These are phyloP conservation scores for Drosophila saltans DNA, from an alignment of 1,140 invertebrate species.

Conservation along the genomic window DNA sequence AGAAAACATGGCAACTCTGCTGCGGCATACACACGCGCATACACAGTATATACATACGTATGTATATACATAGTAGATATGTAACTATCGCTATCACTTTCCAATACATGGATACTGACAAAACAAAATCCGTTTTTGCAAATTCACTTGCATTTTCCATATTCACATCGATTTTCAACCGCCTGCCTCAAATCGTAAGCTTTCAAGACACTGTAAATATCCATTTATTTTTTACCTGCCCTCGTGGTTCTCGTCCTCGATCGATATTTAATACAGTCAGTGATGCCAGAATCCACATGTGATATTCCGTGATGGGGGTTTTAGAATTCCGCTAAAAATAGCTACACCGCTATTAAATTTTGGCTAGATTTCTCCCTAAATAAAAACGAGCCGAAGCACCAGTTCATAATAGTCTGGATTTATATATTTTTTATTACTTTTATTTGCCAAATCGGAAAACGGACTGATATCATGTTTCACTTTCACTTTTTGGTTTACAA, in stretches of 20 bases:
- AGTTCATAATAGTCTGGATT: not conserved
- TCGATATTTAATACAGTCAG: slow-evolving; percentile 8
- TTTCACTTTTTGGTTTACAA: too few relatives aligned
- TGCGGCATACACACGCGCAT: not conserved
- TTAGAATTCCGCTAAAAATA: not conserved
- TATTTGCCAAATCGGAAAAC: too few relatives aligned
- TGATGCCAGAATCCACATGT: slow-evolving; percentile 6
- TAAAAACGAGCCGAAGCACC: not conserved
- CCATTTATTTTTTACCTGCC: slow-evolving; percentile 3
- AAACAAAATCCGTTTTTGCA: slow-evolving; percentile 1
- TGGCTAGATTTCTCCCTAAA: not conserved
- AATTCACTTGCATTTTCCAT: not conserved
- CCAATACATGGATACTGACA: slow-evolving; percentile 23
- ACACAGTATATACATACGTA: slow-evolving; percentile 9
- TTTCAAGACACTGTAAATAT: not conserved
- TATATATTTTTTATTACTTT: too few relatives aligned
- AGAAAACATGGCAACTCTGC: slow-evolving; percentile 61
- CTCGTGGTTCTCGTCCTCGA: slow-evolving; percentile 2
- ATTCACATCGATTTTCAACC: not conserved
- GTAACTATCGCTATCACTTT: slow-evolving; percentile 22
- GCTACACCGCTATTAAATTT: not conserved
- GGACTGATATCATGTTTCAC: too few relatives aligned
- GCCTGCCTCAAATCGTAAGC: not conserved
- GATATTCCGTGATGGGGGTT: not conserved
- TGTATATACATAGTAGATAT: slow-evolving; percentile 41